A percentile compares a stretch with the other conserved stretches of the same genome.
These are phyloP conservation scores for Poecile atricapillus DNA, from an alignment of 2,113 vertebrate species.

Conservation along the genomic window DNA sequence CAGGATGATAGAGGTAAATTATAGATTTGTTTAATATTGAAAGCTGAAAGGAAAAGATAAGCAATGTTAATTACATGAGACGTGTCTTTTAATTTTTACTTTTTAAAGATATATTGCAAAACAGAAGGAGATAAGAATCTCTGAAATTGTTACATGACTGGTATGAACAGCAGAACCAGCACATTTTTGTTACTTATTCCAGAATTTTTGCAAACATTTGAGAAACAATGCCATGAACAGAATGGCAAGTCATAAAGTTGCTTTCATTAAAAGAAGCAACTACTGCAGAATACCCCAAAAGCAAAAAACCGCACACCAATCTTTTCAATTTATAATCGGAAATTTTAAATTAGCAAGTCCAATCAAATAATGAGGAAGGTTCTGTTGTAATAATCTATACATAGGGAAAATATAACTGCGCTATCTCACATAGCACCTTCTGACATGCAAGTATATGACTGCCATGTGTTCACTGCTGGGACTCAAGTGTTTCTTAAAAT, in stretches of 20 bases:
- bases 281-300: neutral
- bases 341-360: neutral
- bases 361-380: neutral
- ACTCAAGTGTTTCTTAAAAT: conserved; percentile 18
- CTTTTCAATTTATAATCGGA: neutral
- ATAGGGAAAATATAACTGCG: neutral
- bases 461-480: neutral
- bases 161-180: neutral
- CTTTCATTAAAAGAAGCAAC: neutral
- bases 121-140: neutral
- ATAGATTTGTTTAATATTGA: neutral
- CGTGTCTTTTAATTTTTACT: neutral
- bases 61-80: neutral
- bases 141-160: neutral
- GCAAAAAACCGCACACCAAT: neutral
- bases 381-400: neutral
- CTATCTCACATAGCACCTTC: neutral
- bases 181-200: neutral
- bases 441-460: neutral
- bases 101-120: neutral
- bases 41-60: neutral
- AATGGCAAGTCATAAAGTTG: neutral
- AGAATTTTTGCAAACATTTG: neutral
- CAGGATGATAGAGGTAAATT: neutral
- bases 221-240: neutral